phyloP scores from a whole-genome alignment of 2,113 vertebrate species.

The Daboia siamensis region DNA sequence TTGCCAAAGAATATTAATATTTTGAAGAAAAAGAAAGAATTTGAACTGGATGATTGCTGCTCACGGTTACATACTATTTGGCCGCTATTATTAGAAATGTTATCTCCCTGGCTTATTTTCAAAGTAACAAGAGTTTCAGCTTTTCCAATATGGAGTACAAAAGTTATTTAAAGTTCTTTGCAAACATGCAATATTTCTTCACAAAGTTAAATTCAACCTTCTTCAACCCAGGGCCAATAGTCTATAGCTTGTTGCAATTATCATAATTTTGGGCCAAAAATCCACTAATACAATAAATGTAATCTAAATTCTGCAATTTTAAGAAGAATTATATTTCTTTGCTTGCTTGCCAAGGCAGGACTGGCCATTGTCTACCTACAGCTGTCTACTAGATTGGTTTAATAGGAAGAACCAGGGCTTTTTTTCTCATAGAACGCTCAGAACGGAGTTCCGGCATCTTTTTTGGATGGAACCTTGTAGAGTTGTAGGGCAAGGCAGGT shows the following conservation, averaged over 20 bases:
- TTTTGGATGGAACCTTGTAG: too few relatives aligned
- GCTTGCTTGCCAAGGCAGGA: neutral
- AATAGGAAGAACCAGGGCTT: neutral
- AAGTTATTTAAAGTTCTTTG: neutral
- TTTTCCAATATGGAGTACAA: neutral
- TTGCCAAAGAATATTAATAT: neutral
- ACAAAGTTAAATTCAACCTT: neutral
- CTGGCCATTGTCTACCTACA: neutral
- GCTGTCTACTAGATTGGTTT: neutral
- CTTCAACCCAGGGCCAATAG: neutral
- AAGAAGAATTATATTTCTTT: neutral
- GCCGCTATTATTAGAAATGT: neutral
- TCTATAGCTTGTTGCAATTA: neutral
- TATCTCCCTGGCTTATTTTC: neutral
- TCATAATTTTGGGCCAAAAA: neutral
- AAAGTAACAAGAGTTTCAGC: neutral
- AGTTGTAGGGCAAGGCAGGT: too few relatives aligned
- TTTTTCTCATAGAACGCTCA: too few relatives aligned
- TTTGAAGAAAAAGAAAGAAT: neutral
- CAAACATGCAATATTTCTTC: neutral
- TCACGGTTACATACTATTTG: neutral
- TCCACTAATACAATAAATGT: neutral
- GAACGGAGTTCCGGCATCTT: too few relatives aligned
- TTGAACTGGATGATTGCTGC: neutral
- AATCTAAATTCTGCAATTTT: neutral